phyloP scores from a whole-genome alignment of 2,113 vertebrate species.

The Callipepla californica region DNA sequence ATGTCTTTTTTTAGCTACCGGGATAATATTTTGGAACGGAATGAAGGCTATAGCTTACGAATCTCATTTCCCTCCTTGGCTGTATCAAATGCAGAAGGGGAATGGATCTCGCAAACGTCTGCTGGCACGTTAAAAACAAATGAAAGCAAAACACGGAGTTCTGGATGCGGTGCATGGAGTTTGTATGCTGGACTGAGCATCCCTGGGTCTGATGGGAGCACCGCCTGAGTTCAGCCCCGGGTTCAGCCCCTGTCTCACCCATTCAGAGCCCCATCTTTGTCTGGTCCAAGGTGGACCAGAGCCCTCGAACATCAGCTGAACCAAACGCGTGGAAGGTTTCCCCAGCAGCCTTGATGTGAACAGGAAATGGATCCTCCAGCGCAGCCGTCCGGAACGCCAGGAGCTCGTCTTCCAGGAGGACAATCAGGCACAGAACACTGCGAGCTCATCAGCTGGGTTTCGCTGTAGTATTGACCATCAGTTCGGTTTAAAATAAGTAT shows the following conservation, averaged over 20 bases:
- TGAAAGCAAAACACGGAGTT: fast-evolving
- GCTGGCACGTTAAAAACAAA: neutral
- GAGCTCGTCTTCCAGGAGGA: constrained; percentile 21
- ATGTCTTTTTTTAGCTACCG: neutral
- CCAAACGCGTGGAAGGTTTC: constrained; percentile 38
- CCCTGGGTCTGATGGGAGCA: neutral
- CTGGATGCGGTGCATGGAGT: fast-evolving
- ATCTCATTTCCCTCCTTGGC: constrained; percentile 17
- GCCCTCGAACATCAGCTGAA: neutral
- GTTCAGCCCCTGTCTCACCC: neutral
- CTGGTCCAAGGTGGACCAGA: constrained; percentile 27
- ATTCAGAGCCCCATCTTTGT: neutral
- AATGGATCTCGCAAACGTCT: neutral
- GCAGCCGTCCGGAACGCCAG: neutral
- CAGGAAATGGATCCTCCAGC: constrained; percentile 66
- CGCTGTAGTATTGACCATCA: constrained; percentile 1
- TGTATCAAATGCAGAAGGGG: neutral
- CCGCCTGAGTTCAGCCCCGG: neutral
- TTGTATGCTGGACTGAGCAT: neutral
- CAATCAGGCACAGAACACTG: neutral
- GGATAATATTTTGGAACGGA: constrained; percentile 13
- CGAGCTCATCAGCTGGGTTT: neutral
- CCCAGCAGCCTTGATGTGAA: constrained; percentile 24
- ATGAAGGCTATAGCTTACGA: neutral
- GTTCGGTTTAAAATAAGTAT: constrained; percentile 25